These are phyloP conservation scores for Cairina moschata DNA, from an alignment of 2,113 vertebrate genomes.

Conservation along the genomic window DNA sequence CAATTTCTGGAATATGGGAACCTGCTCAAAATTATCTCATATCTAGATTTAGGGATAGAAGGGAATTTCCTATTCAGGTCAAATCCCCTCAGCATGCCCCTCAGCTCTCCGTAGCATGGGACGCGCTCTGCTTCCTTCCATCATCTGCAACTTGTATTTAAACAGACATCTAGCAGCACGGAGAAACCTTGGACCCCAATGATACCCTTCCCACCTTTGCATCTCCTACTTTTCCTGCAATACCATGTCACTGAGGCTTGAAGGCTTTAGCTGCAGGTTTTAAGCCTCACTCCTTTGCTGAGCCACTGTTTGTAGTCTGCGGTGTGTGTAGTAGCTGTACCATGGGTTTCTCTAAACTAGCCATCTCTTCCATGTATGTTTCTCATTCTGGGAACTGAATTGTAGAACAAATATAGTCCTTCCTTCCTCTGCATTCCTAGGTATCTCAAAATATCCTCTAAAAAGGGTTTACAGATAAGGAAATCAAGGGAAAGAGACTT, in stretches of 20 bases:
- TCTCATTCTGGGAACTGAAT: background rate
- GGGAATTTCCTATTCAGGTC: background rate
- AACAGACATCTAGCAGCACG: background rate
- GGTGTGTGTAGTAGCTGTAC: background rate
- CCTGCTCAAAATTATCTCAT: background rate
- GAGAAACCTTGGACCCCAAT: background rate
- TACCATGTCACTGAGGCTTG: background rate
- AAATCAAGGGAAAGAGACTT: background rate
- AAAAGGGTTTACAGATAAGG: background rate
- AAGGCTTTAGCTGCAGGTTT: background rate
- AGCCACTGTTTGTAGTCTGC: background rate
- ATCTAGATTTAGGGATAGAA: background rate
- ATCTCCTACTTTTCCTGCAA: background rate
- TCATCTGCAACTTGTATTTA: background rate
- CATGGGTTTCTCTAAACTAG: background rate
- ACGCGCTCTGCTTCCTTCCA: background rate
- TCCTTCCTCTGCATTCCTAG: background rate
- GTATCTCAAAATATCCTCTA: background rate
- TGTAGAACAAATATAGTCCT: background rate
- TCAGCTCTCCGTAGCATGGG: background rate
- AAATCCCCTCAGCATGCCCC: background rate
- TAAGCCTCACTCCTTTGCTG: background rate
- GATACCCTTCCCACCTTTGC: background rate
- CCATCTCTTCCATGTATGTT: rapidly evolving
- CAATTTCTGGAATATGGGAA: background rate